Percentiles rank a stretch among this genome's conserved stretches.
These are phyloP conservation scores for Drosophila pachea DNA, from an alignment of 1,140 invertebrate genomes.

Conservation along the genomic window DNA sequence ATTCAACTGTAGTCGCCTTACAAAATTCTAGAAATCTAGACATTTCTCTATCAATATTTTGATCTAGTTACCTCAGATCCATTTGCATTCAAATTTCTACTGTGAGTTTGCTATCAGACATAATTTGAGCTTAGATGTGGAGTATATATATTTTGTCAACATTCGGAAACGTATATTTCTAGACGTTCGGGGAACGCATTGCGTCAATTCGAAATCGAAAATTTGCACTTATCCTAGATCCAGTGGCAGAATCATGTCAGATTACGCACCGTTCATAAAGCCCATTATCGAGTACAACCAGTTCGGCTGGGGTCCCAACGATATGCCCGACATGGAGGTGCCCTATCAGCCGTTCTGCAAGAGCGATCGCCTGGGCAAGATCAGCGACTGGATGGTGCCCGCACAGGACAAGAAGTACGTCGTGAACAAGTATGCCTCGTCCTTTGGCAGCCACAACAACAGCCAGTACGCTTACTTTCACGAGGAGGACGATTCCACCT, in stretches of 20 bases:
- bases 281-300: conserved; percentile 73
- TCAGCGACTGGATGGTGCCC: conserved; percentile 97
- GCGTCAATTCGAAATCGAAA: not conserved
- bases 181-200: no score
- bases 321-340: conserved; percentile 96
- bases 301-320: conserved; percentile 95
- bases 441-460: conserved; percentile 95
- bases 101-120: no score
- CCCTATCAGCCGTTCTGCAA: conserved; percentile 99
- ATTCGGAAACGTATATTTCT: not conserved
- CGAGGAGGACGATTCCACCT: conserved; percentile 98
- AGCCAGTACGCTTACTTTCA: conserved; percentile 98
- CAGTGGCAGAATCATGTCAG: conserved; percentile 15
- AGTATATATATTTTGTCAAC: no score
- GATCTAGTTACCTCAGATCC: no score
- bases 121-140: no score
- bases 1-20: no score
- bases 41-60: no score
- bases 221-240: not conserved
- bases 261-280: conserved; percentile 63
- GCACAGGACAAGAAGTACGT: conserved; percentile 95
- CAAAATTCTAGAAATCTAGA: no score
- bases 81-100: no score
- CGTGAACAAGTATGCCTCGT: conserved; percentile 95
- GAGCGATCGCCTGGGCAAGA: conserved; percentile 97